A percentile compares a stretch with the other conserved stretches of the same genome.
These are phyloP conservation scores for Danio tinwini DNA, from an alignment of 2,797 vertebrate species.

Conservation along the genomic window DNA sequence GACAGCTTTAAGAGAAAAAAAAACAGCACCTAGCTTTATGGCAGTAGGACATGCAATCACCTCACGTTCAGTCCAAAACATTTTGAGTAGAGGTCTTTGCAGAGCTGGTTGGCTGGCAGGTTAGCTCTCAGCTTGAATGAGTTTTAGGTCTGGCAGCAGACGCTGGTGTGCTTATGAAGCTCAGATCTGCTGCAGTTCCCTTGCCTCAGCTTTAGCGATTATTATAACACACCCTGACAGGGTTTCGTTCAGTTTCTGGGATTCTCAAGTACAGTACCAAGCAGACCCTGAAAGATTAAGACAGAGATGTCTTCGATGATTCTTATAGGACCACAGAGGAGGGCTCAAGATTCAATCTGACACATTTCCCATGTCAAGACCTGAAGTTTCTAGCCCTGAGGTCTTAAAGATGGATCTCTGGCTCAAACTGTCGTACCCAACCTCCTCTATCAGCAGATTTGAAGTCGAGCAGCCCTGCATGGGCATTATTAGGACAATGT, in stretches of 20 bases:
- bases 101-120: neutral
- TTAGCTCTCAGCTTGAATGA: constrained; percentile 5
- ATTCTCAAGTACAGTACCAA: neutral
- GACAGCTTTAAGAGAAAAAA: constrained; percentile 28
- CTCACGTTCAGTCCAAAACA: neutral
- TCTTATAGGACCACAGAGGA: constrained; percentile 21
- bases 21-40: constrained; percentile 9
- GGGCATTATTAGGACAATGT: constrained; percentile 69
- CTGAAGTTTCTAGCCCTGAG: constrained; percentile 21
- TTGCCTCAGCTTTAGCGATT: constrained; percentile 27
- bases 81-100: neutral
- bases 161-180: neutral
- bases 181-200: neutral
- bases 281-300: constrained; percentile 30
- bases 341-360: constrained; percentile 19
- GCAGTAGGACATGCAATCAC: constrained; percentile 26
- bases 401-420: constrained; percentile 27
- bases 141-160: neutral
- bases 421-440: neutral
- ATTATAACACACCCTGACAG: constrained; percentile 34
- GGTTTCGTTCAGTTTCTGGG: neutral
- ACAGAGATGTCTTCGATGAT: constrained; percentile 30
- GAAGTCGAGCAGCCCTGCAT: constrained; percentile 22
- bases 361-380: constrained; percentile 23
- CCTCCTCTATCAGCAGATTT: constrained; percentile 44